Evolutionary conservation across 2,113 vertebrate genomes (phyloP).

Genomic region (Pseudolaguvia tuberculata): DNA sequence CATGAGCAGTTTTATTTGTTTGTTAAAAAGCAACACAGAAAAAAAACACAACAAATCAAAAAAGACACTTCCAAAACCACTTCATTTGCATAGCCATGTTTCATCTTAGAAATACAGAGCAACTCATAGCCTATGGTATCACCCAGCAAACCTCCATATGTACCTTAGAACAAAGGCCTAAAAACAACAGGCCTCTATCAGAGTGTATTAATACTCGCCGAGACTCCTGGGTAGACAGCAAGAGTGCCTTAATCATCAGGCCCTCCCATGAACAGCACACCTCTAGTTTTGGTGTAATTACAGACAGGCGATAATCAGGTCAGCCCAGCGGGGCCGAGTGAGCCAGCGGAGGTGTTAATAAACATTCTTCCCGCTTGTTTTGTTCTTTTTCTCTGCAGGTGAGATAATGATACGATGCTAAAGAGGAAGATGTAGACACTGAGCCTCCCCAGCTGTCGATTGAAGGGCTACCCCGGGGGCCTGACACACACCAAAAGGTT

Average conservation of each 20-base stretch:
- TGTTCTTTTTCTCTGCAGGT: slow-evolving; percentile 67
- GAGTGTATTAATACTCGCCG: slow-evolving; percentile 34
- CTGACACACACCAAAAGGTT: slow-evolving; percentile 43
- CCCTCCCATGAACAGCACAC: slow-evolving; percentile 66
- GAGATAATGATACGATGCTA: slow-evolving; percentile 56
- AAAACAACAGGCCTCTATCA: slow-evolving; percentile 38
- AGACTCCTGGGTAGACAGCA: slow-evolving; percentile 55
- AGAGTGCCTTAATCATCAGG: slow-evolving; percentile 61
- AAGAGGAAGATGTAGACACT: slow-evolving; percentile 53
- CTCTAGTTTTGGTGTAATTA: slow-evolving; percentile 70
- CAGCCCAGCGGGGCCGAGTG: slow-evolving; percentile 66
- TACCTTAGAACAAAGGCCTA: slow-evolving; percentile 44
- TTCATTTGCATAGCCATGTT: slow-evolving; percentile 57
- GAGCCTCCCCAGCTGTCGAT: slow-evolving; percentile 32
- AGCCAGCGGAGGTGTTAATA: slow-evolving; percentile 69
- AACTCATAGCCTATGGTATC: slow-evolving; percentile 39
- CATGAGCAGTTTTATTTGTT: slow-evolving; percentile 54
- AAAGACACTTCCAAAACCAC: slow-evolving; percentile 61
- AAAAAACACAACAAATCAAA: slow-evolving; percentile 64
- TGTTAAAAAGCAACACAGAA: slow-evolving; percentile 55
- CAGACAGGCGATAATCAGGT: slow-evolving; percentile 75
- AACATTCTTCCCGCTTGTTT: slow-evolving; percentile 71
- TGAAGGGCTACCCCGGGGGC: slow-evolving; percentile 44
- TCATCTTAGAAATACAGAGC: slow-evolving; percentile 28
- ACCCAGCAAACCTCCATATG: slow-evolving; percentile 34